These are phyloP conservation scores for Cynaeus angustus DNA, from an alignment of 2,888 invertebrate species.

Conservation along the genomic window DNA sequence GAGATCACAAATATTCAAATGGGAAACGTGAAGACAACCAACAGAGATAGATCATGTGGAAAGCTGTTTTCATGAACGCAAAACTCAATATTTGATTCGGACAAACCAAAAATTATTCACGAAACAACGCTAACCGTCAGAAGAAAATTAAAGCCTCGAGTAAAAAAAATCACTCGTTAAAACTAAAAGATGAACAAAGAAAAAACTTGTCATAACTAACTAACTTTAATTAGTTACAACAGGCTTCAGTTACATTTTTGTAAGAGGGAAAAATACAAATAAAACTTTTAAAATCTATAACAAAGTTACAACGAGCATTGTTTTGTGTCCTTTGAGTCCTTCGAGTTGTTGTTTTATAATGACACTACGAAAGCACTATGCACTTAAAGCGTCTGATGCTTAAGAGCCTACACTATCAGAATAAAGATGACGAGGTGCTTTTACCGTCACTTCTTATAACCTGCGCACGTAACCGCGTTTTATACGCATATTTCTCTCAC, in stretches of 20 bases:
- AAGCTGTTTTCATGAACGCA: not conserved
- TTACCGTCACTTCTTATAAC: slow-evolving; percentile 54
- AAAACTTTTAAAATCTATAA: too few relatives aligned
- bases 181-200: too few relatives aligned
- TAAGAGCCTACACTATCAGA: slow-evolving; percentile 53
- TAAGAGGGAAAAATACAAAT: too few relatives aligned
- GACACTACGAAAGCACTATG: slow-evolving; percentile 24
- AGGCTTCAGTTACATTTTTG: too few relatives aligned
- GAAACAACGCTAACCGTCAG: too few relatives aligned
- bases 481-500: slow-evolving; percentile 56
- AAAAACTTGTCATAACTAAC: too few relatives aligned
- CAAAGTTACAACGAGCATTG: too few relatives aligned
- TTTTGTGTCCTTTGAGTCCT: too few relatives aligned
- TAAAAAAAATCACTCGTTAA: too few relatives aligned
- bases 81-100: not conserved
- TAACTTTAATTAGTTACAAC: too few relatives aligned
- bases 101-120: not conserved
- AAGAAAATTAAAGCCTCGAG: too few relatives aligned
- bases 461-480: slow-evolving; percentile 54
- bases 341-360: not conserved
- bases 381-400: slow-evolving; percentile 46
- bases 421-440: slow-evolving; percentile 54
- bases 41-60: not conserved
- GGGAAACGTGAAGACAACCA: slow-evolving; percentile 1
- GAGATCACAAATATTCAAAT: slow-evolving; percentile 2